Percentiles rank a stretch among this genome's conserved stretches.
phyloP scores from a whole-genome alignment of 2,113 vertebrate genomes.

The Murina feae region DNA sequence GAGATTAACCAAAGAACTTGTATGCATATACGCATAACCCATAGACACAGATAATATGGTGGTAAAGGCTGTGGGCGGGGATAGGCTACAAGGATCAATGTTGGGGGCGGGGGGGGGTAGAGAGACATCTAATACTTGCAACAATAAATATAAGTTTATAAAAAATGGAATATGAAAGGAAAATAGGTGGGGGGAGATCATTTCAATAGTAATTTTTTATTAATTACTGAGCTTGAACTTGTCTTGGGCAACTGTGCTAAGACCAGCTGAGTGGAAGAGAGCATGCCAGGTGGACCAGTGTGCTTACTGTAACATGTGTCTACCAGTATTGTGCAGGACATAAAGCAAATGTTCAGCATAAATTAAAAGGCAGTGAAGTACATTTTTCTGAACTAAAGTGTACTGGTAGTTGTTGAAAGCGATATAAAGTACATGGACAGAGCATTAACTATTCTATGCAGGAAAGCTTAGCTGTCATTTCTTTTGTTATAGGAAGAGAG shows the following conservation, averaged over 20 bases:
- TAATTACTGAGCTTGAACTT: not conserved
- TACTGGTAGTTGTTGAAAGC: not conserved
- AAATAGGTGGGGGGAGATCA: not conserved
- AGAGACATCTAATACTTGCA: too few relatives aligned
- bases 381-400: not conserved
- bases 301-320: too few relatives aligned
- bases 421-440: not conserved
- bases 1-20: too few relatives aligned
- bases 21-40: too few relatives aligned
- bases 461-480: not conserved
- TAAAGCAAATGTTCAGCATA: not conserved
- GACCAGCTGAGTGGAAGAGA: not conserved
- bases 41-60: too few relatives aligned
- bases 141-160: too few relatives aligned
- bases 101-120: too few relatives aligned
- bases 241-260: not conserved
- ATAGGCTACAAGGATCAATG: too few relatives aligned
- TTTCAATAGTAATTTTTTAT: not conserved
- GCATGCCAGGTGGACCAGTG: fast-evolving
- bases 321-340: too few relatives aligned
- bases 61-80: too few relatives aligned
- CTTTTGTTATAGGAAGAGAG: not conserved
- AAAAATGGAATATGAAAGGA: not conserved
- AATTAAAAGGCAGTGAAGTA: not conserved
- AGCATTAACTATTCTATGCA: not conserved